These are phyloP conservation scores for Manis pentadactyla DNA, from an alignment of 2,797 vertebrate genomes.

Conservation along the genomic window DNA sequence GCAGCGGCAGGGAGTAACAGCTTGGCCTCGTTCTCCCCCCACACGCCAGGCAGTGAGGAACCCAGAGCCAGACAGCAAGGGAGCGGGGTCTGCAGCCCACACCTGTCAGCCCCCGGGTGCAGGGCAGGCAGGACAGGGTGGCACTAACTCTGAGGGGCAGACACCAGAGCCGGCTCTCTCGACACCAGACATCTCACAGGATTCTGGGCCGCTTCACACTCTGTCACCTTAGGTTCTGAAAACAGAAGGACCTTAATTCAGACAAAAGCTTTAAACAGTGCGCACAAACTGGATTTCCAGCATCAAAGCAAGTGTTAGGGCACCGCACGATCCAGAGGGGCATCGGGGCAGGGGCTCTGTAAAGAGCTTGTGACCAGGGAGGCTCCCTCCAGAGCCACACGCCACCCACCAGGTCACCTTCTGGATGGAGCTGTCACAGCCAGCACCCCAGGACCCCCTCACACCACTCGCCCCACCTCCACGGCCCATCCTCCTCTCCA, in stretches of 20 bases:
- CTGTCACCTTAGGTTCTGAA: neutral
- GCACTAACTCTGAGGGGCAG: neutral
- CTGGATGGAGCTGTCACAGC: fast-evolving
- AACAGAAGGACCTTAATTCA: neutral
- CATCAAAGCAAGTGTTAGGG: too few species aligned
- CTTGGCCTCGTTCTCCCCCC: neutral
- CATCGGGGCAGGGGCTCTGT: fast-evolving
- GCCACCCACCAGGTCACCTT: too few species aligned
- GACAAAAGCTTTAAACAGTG: neutral
- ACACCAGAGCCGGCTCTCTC: neutral
- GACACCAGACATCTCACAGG: too few species aligned
- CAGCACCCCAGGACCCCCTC: neutral
- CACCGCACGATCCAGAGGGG: fast-evolving
- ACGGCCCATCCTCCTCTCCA: neutral
- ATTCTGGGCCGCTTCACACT: too few species aligned
- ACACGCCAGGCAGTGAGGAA: too few species aligned
- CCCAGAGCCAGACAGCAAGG: neutral
- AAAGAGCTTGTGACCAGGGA: neutral
- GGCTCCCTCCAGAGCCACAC: neutral
- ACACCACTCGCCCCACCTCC: neutral
- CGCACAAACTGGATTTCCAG: too few species aligned
- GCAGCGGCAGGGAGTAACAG: neutral
- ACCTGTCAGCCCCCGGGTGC: too few species aligned
- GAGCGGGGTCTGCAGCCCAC: fast-evolving
- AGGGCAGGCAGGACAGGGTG: neutral